Conservation (phyloP, 2,888 invertebrate genomes). For the Abscondita cerata region DNA sequence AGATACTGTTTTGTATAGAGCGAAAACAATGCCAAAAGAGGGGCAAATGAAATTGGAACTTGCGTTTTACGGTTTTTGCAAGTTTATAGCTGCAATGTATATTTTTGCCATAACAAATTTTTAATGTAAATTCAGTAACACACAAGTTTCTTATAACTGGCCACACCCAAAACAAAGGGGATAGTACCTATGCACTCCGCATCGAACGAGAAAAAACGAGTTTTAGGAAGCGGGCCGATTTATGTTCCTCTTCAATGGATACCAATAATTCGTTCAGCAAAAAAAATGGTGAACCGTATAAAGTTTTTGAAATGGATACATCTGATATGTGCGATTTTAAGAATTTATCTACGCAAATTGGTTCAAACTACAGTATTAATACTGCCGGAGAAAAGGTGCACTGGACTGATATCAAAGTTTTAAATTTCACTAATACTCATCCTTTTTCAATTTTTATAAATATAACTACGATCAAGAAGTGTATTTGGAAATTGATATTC, state of each 20-base stretch:
- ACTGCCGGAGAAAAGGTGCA: neutral
- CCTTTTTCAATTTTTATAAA: no score
- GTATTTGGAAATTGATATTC: no score
- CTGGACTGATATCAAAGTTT: neutral
- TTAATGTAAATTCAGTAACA: neutral
- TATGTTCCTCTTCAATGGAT: neutral
- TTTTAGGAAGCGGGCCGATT: neutral
- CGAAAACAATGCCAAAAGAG: neutral
- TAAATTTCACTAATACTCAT: neutral
- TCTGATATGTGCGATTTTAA: neutral
- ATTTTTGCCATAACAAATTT: neutral
- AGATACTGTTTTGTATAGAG: neutral
- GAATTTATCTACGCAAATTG: neutral
- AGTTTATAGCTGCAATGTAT: neutral
- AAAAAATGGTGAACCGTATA: conserved; percentile 1
- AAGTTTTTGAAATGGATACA: neutral
- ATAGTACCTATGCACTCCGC: no score
- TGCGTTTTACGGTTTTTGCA: neutral
- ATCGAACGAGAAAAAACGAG: neutral
- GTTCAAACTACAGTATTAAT: neutral
- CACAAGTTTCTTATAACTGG: conserved; percentile 1
- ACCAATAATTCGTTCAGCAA: neutral
- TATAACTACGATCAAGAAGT: no score
- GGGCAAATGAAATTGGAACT: conserved; percentile 2
- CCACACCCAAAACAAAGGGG: no score